These are phyloP conservation scores for Stenichneumon culpator DNA, from an alignment of 2,888 invertebrate genomes.

Conservation along the genomic window DNA sequence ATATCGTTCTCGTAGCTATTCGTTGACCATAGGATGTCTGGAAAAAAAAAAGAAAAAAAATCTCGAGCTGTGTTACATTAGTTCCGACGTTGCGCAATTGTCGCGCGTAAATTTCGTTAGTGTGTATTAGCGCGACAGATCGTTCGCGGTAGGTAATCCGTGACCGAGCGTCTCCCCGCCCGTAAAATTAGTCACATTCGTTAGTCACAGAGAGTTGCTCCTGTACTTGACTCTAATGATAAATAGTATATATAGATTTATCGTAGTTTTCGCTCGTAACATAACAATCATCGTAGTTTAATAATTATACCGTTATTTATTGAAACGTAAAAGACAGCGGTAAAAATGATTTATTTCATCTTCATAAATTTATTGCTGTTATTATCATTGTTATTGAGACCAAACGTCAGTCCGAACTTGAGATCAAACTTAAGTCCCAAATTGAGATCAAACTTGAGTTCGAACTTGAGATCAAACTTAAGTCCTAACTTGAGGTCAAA, in stretches of 20 bases:
- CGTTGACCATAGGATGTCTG: not conserved
- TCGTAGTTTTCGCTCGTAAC: slow-evolving; percentile 41
- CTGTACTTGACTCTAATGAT: not conserved
- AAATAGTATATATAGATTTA: slow-evolving; percentile 30
- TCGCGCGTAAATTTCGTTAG: slow-evolving; percentile 10
- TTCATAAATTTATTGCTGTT: too few relatives aligned
- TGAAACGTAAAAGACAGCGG: too few relatives aligned
- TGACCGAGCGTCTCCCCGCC: not conserved
- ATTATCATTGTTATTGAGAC: too few relatives aligned
- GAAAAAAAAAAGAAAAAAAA: not conserved
- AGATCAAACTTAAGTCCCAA: too few relatives aligned
- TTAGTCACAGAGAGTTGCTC: slow-evolving; percentile 36
- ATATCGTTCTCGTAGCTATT: slow-evolving; percentile 22
- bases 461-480: too few relatives aligned
- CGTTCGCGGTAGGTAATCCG: not conserved
- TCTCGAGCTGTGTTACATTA: too few relatives aligned
- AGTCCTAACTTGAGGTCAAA: too few relatives aligned
- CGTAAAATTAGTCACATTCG: slow-evolving; percentile 44
- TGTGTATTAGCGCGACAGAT: slow-evolving; percentile 40
- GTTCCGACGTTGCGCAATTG: too few relatives aligned
- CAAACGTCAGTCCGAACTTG: too few relatives aligned
- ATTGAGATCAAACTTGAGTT: too few relatives aligned
- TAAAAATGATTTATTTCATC: too few relatives aligned
- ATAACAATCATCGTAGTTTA: not conserved
- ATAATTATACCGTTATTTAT: not conserved